Evolutionary conservation across 2,888 invertebrate species (phyloP).

Genomic region (Sesia bembeciformis): DNA sequence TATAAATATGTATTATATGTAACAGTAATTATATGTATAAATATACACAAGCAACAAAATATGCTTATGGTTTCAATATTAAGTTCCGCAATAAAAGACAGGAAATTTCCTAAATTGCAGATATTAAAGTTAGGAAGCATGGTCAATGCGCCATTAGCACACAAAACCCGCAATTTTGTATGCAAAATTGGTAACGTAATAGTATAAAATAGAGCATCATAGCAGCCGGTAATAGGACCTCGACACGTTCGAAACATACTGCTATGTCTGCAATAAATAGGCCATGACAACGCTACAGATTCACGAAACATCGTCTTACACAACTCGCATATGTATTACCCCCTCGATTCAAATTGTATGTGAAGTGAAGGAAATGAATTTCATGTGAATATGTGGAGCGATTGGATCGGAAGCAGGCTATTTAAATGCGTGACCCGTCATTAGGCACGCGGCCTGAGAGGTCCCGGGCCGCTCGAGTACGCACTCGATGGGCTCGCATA

Average conservation of each 20-base stretch:
- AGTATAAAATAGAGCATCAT: slow-evolving; percentile 15
- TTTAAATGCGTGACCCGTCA: slow-evolving; percentile 70
- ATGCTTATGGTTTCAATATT: too few species aligned
- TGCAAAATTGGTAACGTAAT: neutral
- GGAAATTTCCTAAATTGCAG: too few species aligned
- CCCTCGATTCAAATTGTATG: slow-evolving; percentile 20
- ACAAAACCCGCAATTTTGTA: neutral
- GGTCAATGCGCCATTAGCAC: neutral
- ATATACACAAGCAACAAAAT: too few species aligned
- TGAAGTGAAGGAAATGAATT: slow-evolving; percentile 34
- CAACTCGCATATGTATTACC: slow-evolving; percentile 2
- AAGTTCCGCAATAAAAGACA: too few species aligned
- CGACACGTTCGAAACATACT: slow-evolving; percentile 38
- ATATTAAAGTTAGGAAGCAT: neutral
- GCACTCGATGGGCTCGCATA: slow-evolving; percentile 55
- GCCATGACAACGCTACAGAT: slow-evolving; percentile 3
- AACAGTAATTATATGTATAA: too few species aligned
- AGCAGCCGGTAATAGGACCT: slow-evolving; percentile 24
- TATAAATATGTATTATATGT: too few species aligned
- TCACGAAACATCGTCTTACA: slow-evolving; percentile 3
- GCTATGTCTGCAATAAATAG: slow-evolving; percentile 11
- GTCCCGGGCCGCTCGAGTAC: slow-evolving; percentile 38
- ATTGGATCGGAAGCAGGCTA: slow-evolving; percentile 51
- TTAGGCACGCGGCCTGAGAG: slow-evolving; percentile 42
- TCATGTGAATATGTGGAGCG: slow-evolving; percentile 40